These are phyloP conservation scores for Bradypus variegatus DNA, from an alignment of 2,797 vertebrate genomes.

Conservation along the genomic window DNA sequence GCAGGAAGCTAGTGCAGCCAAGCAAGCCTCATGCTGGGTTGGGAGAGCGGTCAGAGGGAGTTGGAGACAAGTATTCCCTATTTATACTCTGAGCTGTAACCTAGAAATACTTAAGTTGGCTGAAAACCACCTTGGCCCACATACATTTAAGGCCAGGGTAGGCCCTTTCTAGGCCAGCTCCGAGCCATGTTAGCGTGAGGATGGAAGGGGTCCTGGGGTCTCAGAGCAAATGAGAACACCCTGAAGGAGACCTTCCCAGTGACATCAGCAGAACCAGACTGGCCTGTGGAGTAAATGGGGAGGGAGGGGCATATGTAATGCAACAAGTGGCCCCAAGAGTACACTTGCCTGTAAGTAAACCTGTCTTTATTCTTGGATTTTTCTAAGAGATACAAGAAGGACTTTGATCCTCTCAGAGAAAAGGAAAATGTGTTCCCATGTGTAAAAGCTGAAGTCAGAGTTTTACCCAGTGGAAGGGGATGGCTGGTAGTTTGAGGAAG, in stretches of 20 bases:
- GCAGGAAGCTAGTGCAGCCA: conserved; percentile 51
- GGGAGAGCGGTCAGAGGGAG: background rate
- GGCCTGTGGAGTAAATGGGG: background rate
- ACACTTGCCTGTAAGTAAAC: background rate
- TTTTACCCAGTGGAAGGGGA: background rate
- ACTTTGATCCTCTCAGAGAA: background rate
- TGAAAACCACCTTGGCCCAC: background rate
- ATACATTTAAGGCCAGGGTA: background rate
- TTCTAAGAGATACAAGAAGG: background rate
- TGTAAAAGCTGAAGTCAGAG: background rate
- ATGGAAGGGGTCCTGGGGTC: background rate
- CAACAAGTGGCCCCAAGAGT: background rate
- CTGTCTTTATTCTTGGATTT: background rate
- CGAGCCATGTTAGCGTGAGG: background rate
- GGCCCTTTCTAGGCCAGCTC: background rate
- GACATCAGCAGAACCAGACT: background rate
- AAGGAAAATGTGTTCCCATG: background rate
- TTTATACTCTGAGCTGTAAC: background rate
- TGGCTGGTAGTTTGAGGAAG: background rate
- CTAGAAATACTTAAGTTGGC: background rate
- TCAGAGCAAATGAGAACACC: background rate
- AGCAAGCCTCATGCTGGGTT: conserved; percentile 48
- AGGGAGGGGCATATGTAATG: background rate
- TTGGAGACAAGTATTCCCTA: background rate
- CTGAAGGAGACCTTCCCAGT: background rate